A percentile compares a stretch with the other conserved stretches of the same genome.
Conservation (phyloP, 2,888 invertebrate genomes). For the Oasisia sp. region DNA sequence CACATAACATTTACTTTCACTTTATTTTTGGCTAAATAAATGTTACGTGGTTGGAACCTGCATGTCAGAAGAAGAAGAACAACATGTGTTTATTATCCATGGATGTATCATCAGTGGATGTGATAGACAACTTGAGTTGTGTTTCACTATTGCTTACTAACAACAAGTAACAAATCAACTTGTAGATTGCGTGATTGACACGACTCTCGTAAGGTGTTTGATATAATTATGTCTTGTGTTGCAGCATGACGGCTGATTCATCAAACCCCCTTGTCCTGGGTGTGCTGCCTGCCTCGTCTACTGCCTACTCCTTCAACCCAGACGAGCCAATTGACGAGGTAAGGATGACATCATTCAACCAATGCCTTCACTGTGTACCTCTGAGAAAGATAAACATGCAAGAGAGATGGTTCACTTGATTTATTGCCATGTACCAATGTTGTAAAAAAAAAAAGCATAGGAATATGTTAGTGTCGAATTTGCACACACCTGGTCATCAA, state of each 20-base stretch:
- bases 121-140: not conserved
- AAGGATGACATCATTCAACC: constrained; percentile 37
- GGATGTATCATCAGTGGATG: not conserved
- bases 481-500: no score
- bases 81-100: no score
- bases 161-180: not conserved
- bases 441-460: not conserved
- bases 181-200: not conserved
- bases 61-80: no score
- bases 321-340: constrained; percentile 85
- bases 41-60: no score
- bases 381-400: no score
- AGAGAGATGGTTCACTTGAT: no score
- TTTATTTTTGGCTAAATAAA: no score
- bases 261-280: constrained; percentile 93
- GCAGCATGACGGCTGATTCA: constrained; percentile 84
- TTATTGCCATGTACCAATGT: no score
- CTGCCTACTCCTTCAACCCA: constrained; percentile 95
- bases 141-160: not conserved
- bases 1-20: no score
- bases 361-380: no score
- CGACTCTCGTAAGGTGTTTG: not conserved
- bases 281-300: constrained; percentile 88
- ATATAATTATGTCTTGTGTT: not conserved
- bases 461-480: no score